Evolutionary conservation across 2,888 invertebrate species (phyloP), one percentile per base, ranked within the genome.

Genomic region (Norana najaformis): DNA sequence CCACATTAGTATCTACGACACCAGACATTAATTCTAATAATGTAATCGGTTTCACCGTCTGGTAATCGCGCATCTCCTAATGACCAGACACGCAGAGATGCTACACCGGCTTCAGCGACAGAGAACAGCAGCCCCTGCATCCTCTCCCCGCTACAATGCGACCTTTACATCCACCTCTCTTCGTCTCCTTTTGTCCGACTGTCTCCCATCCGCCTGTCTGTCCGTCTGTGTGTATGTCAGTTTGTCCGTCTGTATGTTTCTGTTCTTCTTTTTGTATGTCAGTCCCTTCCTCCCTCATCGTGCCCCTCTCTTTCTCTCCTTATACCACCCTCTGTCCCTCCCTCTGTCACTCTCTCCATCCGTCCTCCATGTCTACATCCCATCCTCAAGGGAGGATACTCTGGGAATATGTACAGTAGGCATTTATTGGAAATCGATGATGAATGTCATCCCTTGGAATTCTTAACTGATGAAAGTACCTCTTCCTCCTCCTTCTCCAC

Each of bases 391-490:
- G 36, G 85, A 35, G 36, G 85, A 85, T 20, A 34, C 85, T 35
- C 35, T n/a, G 35, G 85, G 36, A 85, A 36, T 36, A 34, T 2
- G 53, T 16, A 53, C 53, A 53, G n/a, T 30, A 69, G 36, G 85
- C 85, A 37, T 85, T 85, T 85, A 85, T 85, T 85, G 85, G 85
- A 85, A 85, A 85, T 85, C 85, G 37, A 85, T 85, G 85, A 85
- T 85, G 85, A 85, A 85, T 85, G 85, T 85, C 37, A 35, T 36
- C 30, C 20, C 34, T 36, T 69, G 69, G 69, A 69, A 69, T 69
- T 69, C 69, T n/a, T 69, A n/a, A 69, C 69, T 69, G 69, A 30
- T n/a, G 69, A 69, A n/a, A 69, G 30, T n/a, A 69, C 30, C 69
- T 4, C 69, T n/a, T 69, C 69, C 30, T 69, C 69, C n/a, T 8